Conservation (phyloP, 1,140 invertebrate species). For the Ectropis grisescens region DNA sequence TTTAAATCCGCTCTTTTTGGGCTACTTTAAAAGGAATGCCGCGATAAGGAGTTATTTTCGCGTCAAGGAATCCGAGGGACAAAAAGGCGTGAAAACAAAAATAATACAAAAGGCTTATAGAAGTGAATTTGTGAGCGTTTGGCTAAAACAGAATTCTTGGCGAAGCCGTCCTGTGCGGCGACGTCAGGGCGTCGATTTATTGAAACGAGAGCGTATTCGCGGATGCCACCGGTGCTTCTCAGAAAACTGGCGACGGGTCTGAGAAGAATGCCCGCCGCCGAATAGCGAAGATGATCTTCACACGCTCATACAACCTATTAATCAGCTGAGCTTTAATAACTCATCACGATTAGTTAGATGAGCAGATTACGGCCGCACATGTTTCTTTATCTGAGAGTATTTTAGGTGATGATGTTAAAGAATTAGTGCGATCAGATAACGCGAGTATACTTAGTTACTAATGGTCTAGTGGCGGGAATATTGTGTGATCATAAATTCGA, state of each 20-base stretch:
- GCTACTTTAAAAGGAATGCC: slow-evolving; percentile 59
- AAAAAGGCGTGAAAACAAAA: slow-evolving; percentile 69
- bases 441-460: no score
- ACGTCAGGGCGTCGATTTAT: slow-evolving; percentile 50
- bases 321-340: no score
- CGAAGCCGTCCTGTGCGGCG: slow-evolving; percentile 59
- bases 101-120: slow-evolving; percentile 64
- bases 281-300: slow-evolving; percentile 14
- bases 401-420: no score
- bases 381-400: no score
- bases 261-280: slow-evolving; percentile 37
- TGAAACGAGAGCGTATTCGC: slow-evolving; percentile 57
- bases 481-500: no score
- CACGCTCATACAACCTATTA: no score
- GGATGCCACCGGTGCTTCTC: slow-evolving; percentile 43
- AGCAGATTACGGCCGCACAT: no score
- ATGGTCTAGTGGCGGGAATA: no score
- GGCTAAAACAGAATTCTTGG: slow-evolving; percentile 65
- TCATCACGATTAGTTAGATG: no score
- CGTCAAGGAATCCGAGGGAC: slow-evolving; percentile 58
- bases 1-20: slow-evolving; percentile 49
- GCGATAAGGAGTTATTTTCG: slow-evolving; percentile 67
- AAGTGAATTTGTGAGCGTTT: slow-evolving; percentile 68
- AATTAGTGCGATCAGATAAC: no score
- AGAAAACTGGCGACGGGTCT: slow-evolving; percentile 52